Evolutionary conservation across 1,140 invertebrate genomes (phyloP), one percentile per base, ranked within the genome.

Genomic region (Anoplophora glabripennis): DNA sequence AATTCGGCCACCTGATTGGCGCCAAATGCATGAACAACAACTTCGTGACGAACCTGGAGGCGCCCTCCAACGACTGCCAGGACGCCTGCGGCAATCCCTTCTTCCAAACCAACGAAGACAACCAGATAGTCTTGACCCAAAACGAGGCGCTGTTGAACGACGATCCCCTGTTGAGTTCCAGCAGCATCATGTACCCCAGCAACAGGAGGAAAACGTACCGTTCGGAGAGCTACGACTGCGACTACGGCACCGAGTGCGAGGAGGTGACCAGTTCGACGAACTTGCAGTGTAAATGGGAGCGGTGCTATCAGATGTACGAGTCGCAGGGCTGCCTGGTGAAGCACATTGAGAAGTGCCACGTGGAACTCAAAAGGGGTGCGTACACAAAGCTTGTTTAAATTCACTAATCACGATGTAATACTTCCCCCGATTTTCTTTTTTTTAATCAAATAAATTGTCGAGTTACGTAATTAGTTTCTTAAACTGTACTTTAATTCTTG

Each of bases 271-370:
- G 37, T 12, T 35, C 47, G 11, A 38, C 14, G 8, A 51, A 59
- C n/a, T 59, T 67, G 3, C 79, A 81, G 42, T 97, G 94, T 72
- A 81, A 85, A 51, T 97, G 94, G 94, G 85, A 89, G 36, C 86
- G 90, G 58, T 97, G 94, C 72, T 88, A 89, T 65, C 82, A 83
- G 59, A 77, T 82, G 40, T 96, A 94, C 75, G 77, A 84, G 0
- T 85, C 87, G 59, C 91, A 94, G 65, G 87, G 84, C 37, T 82
- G 84, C 3, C 78, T 98, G 28, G 94, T 97, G 0, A 83, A 86
- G 36, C 95, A 98, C 73, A 94, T 98, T 54, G 94, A 97, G 72
- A 90, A 89, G 72, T 80, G 80, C 7, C 95, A 98, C 69, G 90
- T 98, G 21, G 94, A 96, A 70, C 83, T 88, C 41, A 83, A 89